Evolutionary conservation across 2,797 vertebrate genomes (phyloP), one percentile per base, ranked within the genome.

Genomic region (Selene dorsalis): DNA sequence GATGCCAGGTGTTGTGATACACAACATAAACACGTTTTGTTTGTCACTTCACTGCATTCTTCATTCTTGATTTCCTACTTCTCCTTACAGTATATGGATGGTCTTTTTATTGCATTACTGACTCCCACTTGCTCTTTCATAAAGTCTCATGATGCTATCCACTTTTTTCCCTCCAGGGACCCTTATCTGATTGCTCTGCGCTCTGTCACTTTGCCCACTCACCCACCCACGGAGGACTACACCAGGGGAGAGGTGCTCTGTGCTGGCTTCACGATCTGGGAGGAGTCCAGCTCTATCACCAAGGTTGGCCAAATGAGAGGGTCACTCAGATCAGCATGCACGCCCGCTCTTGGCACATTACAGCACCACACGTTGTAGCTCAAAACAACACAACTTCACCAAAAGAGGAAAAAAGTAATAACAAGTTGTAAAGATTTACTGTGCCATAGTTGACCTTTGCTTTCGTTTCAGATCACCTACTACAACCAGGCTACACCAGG

Each of bases 181-280:
- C 97, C 98, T 0, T 98, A 96, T 22, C 92, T 99, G 93, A 96
- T 99, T 4, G 98, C 98, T 2, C 90, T 99, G 83, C 95, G 98
- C 35, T 99, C 98, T 0, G 97, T 99, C 77, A 97, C 95, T 0
- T 90, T 99, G 87, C 96, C 97, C 64, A 96, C 96, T 0, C 94
- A 96, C 79, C 94, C 92, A 0, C 93, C 96, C 83, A 93, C 77
- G 0, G 80, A 93, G 0, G 76, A 93, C 55, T 96, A 94, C 88
- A 95, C 92, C 0, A 95, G 98, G 0, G 96, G 95, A 26, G 98
- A 99, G 89, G 97, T 96, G 0, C 88, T 98, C 24, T 98, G 97
- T 84, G 97, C 98, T 0, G 98, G 98, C 45, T 99, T 99, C 93
- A 96, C 96, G 72, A 94, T 99, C 87, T 95, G 94, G 96, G 93